phyloP scores from a whole-genome alignment of 2,113 vertebrate species.

The Acanthochromis polyacanthus region DNA sequence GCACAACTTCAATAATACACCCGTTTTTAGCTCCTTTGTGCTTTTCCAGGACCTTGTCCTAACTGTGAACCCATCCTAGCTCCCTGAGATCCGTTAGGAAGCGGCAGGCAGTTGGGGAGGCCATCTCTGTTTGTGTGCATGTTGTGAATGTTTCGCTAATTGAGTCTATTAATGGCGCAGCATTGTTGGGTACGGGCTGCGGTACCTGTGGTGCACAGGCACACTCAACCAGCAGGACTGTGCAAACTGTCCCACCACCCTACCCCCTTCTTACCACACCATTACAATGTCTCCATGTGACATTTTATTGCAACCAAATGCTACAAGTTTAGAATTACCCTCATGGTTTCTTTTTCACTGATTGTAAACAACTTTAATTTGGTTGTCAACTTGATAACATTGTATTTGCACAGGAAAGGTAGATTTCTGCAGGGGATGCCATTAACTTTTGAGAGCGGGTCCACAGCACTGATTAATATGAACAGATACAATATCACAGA shows the following conservation, averaged over 20 bases:
- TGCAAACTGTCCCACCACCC: neutral
- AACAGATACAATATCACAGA: neutral
- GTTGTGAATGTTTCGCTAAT: conserved; percentile 56
- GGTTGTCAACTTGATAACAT: neutral
- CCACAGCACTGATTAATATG: neutral
- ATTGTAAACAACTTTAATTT: neutral
- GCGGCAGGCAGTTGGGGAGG: conserved; percentile 34
- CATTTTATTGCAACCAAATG: neutral
- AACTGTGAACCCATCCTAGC: conserved; percentile 46
- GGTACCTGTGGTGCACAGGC: conserved; percentile 38
- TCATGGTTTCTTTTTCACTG: neutral
- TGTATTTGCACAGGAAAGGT: neutral
- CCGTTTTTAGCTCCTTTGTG: conserved; percentile 54
- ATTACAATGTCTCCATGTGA: neutral
- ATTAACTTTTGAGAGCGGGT: neutral
- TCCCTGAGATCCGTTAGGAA: conserved; percentile 32
- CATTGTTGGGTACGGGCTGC: conserved; percentile 13
- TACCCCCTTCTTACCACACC: neutral
- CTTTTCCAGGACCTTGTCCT: conserved; percentile 43
- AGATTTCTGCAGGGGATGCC: neutral
- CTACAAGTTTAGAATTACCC: neutral
- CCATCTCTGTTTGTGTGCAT: conserved; percentile 54
- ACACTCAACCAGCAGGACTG: neutral
- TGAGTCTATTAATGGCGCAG: conserved; percentile 52
- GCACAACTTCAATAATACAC: conserved; percentile 48